A percentile compares a stretch with the other conserved stretches of the same genome.
phyloP scores from a whole-genome alignment of 2,113 vertebrate genomes.

The Larimichthys crocea region DNA sequence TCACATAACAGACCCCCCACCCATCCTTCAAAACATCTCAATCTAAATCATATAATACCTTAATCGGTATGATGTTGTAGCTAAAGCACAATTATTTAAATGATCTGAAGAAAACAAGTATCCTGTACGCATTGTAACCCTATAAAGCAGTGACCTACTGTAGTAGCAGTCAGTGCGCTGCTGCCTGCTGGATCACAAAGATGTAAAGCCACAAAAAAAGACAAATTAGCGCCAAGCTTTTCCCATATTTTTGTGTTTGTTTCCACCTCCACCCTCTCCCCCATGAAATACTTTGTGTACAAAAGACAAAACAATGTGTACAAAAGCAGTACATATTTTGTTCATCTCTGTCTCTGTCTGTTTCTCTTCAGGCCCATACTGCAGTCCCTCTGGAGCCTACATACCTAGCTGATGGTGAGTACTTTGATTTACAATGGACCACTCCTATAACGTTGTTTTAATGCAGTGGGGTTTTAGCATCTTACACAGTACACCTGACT shows the following conservation, averaged over 20 bases:
- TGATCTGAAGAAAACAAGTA: not conserved
- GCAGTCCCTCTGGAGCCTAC: constrained; percentile 75
- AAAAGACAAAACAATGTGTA: not conserved
- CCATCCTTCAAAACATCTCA: not conserved
- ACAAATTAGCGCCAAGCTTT: not conserved
- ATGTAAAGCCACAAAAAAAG: not conserved
- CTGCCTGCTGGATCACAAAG: not conserved
- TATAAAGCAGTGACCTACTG: not conserved
- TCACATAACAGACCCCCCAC: not conserved
- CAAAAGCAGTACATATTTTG: not conserved
- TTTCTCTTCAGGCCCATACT: constrained; percentile 69
- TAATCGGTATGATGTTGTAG: not conserved
- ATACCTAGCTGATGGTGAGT: constrained; percentile 81
- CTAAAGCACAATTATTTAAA: not conserved
- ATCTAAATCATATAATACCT: not conserved
- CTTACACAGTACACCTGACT: not conserved
- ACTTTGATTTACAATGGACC: not conserved
- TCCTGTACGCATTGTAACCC: not conserved
- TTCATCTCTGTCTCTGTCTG: constrained; percentile 2
- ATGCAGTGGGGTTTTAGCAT: not conserved
- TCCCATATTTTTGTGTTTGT: not conserved
- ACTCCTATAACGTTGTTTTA: not conserved
- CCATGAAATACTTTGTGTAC: not conserved
- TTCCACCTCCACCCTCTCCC: not conserved
- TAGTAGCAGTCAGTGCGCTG: not conserved